Evolutionary conservation across 2,797 vertebrate genomes (phyloP).

Genomic region (Falco biarmicus): DNA sequence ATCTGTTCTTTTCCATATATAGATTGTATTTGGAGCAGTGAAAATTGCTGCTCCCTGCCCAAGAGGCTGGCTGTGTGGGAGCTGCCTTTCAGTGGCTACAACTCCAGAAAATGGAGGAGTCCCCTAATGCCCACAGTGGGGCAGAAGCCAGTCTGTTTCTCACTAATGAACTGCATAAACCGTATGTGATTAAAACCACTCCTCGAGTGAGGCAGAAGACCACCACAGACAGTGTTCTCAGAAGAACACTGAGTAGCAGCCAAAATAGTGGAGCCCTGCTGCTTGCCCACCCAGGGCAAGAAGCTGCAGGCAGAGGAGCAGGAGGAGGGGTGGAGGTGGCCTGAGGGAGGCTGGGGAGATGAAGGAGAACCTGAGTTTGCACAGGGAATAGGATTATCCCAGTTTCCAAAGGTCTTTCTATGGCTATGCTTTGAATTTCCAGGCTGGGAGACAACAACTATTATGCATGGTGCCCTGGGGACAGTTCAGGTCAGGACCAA

Average conservation of each 20-base stretch:
- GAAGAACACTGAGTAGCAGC: not conserved
- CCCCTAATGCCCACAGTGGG: fast-evolving
- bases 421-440: not conserved
- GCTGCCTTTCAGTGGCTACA: not conserved
- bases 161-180: not conserved
- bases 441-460: not conserved
- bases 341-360: not conserved
- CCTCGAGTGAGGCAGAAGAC: not conserved
- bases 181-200: not conserved
- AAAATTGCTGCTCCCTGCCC: not conserved
- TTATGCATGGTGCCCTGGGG: not conserved
- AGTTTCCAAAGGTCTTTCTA: not conserved
- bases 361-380: not conserved
- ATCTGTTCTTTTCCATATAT: not conserved
- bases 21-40: not conserved
- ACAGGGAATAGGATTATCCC: not conserved
- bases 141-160: not conserved
- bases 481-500: not conserved
- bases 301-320: not conserved
- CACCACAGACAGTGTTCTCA: not conserved
- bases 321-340: not conserved
- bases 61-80: not conserved
- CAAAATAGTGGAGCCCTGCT: not conserved
- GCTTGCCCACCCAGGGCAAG: not conserved
- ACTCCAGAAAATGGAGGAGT: not conserved